Conservation (phyloP, 2,888 invertebrate genomes). For the Sisyra terminalis region DNA sequence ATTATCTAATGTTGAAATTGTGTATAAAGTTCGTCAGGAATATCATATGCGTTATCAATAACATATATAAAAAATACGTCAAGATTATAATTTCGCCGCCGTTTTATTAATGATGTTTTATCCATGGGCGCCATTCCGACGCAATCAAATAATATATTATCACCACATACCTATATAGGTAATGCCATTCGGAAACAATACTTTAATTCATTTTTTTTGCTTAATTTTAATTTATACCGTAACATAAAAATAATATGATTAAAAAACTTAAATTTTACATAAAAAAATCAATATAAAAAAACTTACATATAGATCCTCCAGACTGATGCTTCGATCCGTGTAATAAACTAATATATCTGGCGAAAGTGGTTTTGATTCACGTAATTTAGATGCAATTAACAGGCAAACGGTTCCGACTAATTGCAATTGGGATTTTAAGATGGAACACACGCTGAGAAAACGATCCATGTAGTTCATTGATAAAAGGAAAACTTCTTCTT, state of each 20-base stretch:
- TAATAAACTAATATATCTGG: constrained; percentile 76
- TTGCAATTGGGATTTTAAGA: constrained; percentile 77
- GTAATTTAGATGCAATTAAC: constrained; percentile 81
- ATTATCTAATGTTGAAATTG: no score
- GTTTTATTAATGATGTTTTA: no score
- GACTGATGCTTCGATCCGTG: constrained; percentile 83
- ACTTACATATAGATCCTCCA: constrained; percentile 80
- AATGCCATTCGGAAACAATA: no score
- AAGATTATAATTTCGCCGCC: no score
- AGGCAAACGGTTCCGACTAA: constrained; percentile 84
- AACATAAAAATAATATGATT: neutral
- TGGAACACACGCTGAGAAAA: constrained; percentile 69
- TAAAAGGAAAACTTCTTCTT: constrained; percentile 85
- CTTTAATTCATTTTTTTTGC: neutral
- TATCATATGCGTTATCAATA: no score
- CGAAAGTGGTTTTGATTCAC: constrained; percentile 68
- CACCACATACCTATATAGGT: no score
- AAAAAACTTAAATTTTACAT: constrained; percentile 6
- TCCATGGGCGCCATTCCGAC: no score
- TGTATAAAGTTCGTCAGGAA: no score
- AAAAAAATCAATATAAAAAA: constrained; percentile 23
- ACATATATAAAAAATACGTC: no score
- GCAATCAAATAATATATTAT: no score
- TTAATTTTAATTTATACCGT: neutral
- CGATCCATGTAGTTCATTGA: constrained; percentile 89